Percentiles rank a stretch among this genome's conserved stretches.
Evolutionary conservation across 2,888 invertebrate species (phyloP).

Genomic region (Agrenia bidenticulata): DNA sequence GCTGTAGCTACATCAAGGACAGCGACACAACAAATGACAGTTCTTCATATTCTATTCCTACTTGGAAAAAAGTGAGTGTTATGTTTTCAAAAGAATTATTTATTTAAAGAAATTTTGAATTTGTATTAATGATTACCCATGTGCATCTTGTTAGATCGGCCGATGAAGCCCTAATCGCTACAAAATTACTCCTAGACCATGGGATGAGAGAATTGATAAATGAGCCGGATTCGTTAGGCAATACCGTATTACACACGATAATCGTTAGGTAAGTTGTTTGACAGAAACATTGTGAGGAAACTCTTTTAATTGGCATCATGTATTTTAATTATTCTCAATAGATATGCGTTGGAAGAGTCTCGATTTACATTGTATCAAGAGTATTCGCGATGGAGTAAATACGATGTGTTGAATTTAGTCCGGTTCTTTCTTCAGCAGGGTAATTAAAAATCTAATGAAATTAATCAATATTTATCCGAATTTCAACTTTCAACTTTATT

Average conservation of each 20-base stretch:
- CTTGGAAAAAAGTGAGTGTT: slow-evolving; percentile 58
- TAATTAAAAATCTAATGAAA: slow-evolving; percentile 3
- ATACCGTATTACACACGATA: slow-evolving; percentile 71
- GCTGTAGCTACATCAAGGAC: slow-evolving; percentile 56
- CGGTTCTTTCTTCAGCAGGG: slow-evolving; percentile 64
- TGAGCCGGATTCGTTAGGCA: slow-evolving; percentile 70
- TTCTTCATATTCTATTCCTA: slow-evolving; percentile 68
- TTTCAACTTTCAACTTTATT: not conserved
- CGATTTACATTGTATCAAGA: slow-evolving; percentile 66
- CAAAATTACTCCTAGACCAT: slow-evolving; percentile 69
- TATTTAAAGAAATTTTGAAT: too few species aligned
- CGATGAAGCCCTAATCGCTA: slow-evolving; percentile 69
- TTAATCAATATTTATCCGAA: not conserved
- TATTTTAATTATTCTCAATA: slow-evolving; percentile 17
- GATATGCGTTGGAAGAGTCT: slow-evolving; percentile 70
- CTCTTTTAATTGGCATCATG: too few species aligned
- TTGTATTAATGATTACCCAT: too few species aligned
- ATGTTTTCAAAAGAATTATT: not conserved
- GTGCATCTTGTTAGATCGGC: slow-evolving; percentile 61
- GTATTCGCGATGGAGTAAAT: slow-evolving; percentile 38
- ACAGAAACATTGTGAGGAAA: not conserved
- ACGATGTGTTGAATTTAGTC: slow-evolving; percentile 69
- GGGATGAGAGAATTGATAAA: slow-evolving; percentile 73
- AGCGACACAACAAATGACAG: slow-evolving; percentile 71
- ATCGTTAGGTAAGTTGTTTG: slow-evolving; percentile 55